These are phyloP conservation scores for Uria lomvia DNA, from an alignment of 2,113 vertebrate genomes.

Conservation along the genomic window DNA sequence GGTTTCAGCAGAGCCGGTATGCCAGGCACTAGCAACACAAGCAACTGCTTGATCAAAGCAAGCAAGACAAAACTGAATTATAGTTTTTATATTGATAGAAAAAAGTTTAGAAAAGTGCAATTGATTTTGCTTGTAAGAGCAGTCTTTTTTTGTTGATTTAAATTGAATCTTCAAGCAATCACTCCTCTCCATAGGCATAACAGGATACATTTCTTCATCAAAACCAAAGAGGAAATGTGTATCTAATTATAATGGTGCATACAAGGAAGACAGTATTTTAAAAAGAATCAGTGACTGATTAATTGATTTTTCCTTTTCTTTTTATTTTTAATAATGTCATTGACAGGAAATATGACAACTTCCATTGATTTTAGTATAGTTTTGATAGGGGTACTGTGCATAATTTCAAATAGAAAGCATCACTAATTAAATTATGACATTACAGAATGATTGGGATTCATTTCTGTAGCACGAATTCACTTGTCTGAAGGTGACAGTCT, in stretches of 20 bases:
- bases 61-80: constrained; percentile 12
- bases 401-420: background rate
- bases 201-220: background rate
- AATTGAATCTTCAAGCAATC: background rate
- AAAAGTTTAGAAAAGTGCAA: background rate
- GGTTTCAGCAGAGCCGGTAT: background rate
- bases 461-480: background rate
- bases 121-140: background rate
- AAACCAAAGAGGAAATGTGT: background rate
- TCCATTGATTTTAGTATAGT: background rate
- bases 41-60: constrained; percentile 4
- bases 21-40: background rate
- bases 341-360: background rate
- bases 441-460: background rate
- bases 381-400: background rate
- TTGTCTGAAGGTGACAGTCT: background rate
- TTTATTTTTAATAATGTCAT: background rate
- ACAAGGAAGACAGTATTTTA: background rate
- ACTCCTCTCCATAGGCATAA: background rate
- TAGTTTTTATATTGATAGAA: background rate
- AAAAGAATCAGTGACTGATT: background rate
- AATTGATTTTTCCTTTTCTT: background rate
- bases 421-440: background rate
- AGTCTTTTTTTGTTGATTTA: background rate
- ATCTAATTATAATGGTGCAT: background rate